Evolutionary conservation across 1,140 invertebrate species (phyloP), one percentile per base, ranked within the genome.

Genomic region (Himalopsyche phryganea): DNA sequence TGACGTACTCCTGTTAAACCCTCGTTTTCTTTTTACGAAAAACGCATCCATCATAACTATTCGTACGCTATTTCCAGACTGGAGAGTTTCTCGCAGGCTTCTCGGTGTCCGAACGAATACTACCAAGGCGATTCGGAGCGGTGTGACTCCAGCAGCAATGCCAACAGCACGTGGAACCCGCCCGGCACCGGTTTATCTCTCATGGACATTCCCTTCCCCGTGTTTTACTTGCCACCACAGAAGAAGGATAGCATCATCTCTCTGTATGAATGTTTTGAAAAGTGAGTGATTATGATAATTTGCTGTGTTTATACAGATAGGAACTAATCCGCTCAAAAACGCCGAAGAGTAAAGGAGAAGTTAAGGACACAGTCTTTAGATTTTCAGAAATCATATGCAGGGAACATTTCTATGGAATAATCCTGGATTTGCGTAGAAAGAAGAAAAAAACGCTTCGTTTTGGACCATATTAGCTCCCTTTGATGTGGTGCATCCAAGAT

Each of bases 101-200:
- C 85, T 14, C 80, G 76, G 13, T 96, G 94, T 76, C 94, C 94
- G 0, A 96, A 96, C 79, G 79, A 85, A 72, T 83, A 81, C 63
- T 89, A 83, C 48, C 74, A 58, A 66, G 71, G 38, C 68, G 74
- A 68, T 60, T 68, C 52, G 0, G 55, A 63, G 2, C 80, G 62
- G 63, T 80, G 62, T 41, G 71, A 52, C 36, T 69, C 66, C 50
- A 65, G 55, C 45, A 66, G 23, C 10, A 62, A 63, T 19, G 55
- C 60, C 23, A 65, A 66, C 1, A 68, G 71, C 50, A 77, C 78
- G 3, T 96, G 94, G 94, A 96, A 96, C 79, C 81, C 81, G 20
- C 67, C 73, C 61, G 92, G 92, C 6, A 86, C 84, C 6, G 82
- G 83, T 0, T 70, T 96, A 4, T 69, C 94, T 53, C 81, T 85